Evolutionary conservation across 2,113 vertebrate species (phyloP), one percentile per base, ranked within the genome.

Genomic region (Canis aureus): DNA sequence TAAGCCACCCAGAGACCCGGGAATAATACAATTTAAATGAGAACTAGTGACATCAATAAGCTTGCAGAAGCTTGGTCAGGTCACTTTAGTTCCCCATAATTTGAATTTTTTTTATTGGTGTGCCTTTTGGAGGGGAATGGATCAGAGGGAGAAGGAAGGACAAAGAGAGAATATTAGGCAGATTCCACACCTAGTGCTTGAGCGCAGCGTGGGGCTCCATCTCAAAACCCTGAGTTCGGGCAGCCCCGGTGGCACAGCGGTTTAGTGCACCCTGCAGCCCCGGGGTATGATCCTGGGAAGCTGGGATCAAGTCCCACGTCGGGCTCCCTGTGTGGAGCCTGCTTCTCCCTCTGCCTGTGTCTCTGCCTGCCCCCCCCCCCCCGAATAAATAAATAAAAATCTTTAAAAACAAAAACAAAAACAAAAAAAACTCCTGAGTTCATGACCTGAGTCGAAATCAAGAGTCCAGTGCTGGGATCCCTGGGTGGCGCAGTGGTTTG

Each of bases 21-120:
- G 59, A 88, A 80, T 79, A 86, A 89, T 12, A 69, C 35, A 59
- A 11, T 74, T 76, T 85, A 81, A 66, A 4, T 29, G 11, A 55
- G 53, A 89, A 67, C 60, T 86, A 35, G 35, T 38, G 91, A 35
- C 2, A n/a, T 93, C 12, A 64, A 4, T 96, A 43, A 73, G 12
- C 22, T 71, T 66, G 5, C 2, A 71, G 79, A 71, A 81, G 20
- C 51, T 83, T 90, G 38, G 53, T 67, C 22, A 89, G 78, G 82
- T 93, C 32, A 78, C 49, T 83, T 88, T 51, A 89, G 59, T 91
- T 91, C 8, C 15, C 9, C 27, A 73, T 83, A 79, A 59, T 89
- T 88, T 62, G 51, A 95, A 62, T 87, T 91, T 32, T 87, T 91
- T 32, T 80, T 66, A 66, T 8, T 53, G 25, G 53, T 49, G 32